Evolutionary conservation across 2,797 vertebrate species (phyloP), one percentile per base, ranked within the genome.

Genomic region (Bradypus variegatus): DNA sequence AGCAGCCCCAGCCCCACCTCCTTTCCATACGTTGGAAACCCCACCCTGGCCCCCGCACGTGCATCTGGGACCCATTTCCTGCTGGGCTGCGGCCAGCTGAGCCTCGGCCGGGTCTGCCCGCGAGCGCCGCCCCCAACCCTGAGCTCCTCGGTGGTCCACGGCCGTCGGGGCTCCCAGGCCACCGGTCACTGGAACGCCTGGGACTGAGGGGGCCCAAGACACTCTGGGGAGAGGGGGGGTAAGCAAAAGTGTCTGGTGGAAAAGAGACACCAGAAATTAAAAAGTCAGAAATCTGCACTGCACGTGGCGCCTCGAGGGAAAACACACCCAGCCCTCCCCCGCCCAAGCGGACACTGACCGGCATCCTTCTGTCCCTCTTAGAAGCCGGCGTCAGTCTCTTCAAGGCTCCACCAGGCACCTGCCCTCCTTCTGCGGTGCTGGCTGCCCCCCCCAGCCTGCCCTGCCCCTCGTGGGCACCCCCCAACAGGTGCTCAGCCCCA

Each of bases 61-160:
- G 70, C 86, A 86, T 88, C 88, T 80, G 88, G 79, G 91, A 38
- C 65, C 91, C 77, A 69, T 91, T 91, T 94, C 95, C 91, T 80
- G 86, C 48, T 0, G 14, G 8, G 3, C 16, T 16, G 1, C 0
- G 10, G 69, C 81, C 82, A n/a, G n/a, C 41, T 45, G 41, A 45
- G 41, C 41, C 8, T 45, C 41, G 41, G 41, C 41, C 41, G 41
- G 41, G 41, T 45, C 41, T 45, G 41, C 41, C 6, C 41, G 41
- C 41, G 41, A 45, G 41, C 8, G 41, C 41, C 8, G 41, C 41
- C 41, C 41, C 41, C 41, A 45, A 45, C 41, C 41, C 41, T 8
- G 41, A 45, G 41, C 64, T 65, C 41, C 75, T 67, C 50, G 14
- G 50, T 14, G 50, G 11, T 50, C 50, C 50, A 11, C 50, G 13